Conservation (phyloP, 2,888 invertebrate species). For the Drosophila testacea region DNA sequence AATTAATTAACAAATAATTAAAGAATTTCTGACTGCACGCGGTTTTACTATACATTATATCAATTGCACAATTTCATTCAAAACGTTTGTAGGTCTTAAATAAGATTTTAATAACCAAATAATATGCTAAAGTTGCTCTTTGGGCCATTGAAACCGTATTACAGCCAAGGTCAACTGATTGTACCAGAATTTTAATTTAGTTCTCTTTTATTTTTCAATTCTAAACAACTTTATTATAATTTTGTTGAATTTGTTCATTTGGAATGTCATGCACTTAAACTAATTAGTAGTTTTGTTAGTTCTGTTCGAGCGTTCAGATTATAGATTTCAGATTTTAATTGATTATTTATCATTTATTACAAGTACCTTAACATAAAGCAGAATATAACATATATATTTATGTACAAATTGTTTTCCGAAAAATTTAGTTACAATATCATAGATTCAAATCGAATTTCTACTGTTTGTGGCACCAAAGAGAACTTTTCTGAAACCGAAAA, state of each 20-base stretch:
- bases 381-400: constrained; percentile 56
- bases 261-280: constrained; percentile 71
- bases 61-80: constrained; percentile 74
- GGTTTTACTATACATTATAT: constrained; percentile 64
- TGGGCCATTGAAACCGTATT: constrained; percentile 77
- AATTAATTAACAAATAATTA: constrained; percentile 55
- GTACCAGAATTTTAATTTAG: constrained; percentile 24
- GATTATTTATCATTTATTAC: constrained; percentile 24
- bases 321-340: constrained; percentile 35
- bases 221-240: constrained; percentile 21
- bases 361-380: constrained; percentile 53
- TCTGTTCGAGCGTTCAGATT: constrained; percentile 39
- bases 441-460: constrained; percentile 71
- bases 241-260: constrained; percentile 52
- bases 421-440: constrained; percentile 35
- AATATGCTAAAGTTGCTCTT: constrained; percentile 76
- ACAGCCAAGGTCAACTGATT: constrained; percentile 37
- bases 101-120: constrained; percentile 28
- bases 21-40: constrained; percentile 74
- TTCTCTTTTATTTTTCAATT: constrained; percentile 5
- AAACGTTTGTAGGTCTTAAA: constrained; percentile 66
- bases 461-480: constrained; percentile 89
- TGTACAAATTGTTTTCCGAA: constrained; percentile 48
- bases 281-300: constrained; percentile 53
- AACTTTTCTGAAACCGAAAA: constrained; percentile 90